Percentiles rank a stretch among this genome's conserved stretches.
Evolutionary conservation across 1,140 invertebrate genomes (phyloP).

Genomic region (Laodelphax striatellus): DNA sequence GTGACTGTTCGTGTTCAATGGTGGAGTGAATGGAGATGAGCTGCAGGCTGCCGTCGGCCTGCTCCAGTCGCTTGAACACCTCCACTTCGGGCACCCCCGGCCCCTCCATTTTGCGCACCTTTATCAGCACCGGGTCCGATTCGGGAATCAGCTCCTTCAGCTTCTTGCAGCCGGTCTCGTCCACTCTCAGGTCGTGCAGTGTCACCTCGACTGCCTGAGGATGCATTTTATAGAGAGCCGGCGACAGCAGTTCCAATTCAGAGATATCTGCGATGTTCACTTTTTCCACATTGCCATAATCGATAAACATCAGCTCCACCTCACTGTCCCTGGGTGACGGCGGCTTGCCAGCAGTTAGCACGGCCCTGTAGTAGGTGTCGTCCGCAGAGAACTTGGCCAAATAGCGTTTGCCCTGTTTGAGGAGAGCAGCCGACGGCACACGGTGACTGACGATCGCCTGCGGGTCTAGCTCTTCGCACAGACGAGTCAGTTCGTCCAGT

Average conservation of each 20-base stretch:
- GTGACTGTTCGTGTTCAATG: too few relatives aligned
- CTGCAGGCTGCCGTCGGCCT: too few relatives aligned
- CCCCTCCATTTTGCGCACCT: not conserved
- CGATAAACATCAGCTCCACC: not conserved
- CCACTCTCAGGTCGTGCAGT: not conserved
- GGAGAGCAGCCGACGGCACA: not conserved
- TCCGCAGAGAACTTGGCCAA: not conserved
- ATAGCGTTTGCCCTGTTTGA: not conserved
- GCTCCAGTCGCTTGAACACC: not conserved
- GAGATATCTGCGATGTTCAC: not conserved
- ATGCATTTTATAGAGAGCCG: not conserved
- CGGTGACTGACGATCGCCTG: not conserved
- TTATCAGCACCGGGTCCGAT: not conserved
- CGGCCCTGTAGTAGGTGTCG: not conserved
- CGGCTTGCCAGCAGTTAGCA: not conserved
- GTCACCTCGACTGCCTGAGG: not conserved
- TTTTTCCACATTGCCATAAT: not conserved
- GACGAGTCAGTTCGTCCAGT: not conserved
- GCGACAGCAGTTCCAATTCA: not conserved
- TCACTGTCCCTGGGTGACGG: not conserved
- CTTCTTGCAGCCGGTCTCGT: not conserved
- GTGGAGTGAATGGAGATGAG: too few relatives aligned
- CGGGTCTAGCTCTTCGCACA: not conserved
- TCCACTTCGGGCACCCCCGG: not conserved
- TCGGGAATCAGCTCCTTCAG: not conserved